phyloP scores from a whole-genome alignment of 1,140 invertebrate genomes.

The Antheraea pernyi region DNA sequence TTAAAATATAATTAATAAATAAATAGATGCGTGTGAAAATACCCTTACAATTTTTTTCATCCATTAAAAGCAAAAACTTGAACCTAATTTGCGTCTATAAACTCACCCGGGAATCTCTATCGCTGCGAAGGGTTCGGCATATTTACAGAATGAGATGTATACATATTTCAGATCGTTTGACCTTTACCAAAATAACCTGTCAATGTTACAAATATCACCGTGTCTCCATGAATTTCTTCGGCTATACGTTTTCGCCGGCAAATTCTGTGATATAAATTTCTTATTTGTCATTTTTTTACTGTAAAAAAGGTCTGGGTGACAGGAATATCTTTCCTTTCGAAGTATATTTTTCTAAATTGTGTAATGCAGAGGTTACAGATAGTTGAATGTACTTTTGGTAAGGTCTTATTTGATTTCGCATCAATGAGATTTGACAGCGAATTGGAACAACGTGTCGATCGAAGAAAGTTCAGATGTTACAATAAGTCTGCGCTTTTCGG shows the following conservation, averaged over 20 bases:
- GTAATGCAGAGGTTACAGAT: no score
- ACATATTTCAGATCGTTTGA: slow-evolving; percentile 4
- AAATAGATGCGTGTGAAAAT: no score
- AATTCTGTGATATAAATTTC: neutral
- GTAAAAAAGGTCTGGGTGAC: neutral
- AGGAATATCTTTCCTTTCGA: neutral
- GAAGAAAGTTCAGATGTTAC: no score
- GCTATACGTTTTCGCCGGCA: neutral
- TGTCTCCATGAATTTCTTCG: neutral
- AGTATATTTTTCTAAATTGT: no score
- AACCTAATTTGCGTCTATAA: neutral
- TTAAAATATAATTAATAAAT: no score
- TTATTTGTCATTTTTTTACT: neutral
- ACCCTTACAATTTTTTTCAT: neutral
- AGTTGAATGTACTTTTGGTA: no score
- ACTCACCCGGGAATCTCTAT: neutral
- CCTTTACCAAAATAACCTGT: slow-evolving; percentile 4
- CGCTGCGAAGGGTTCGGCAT: neutral
- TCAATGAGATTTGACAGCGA: no score
- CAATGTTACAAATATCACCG: slow-evolving; percentile 4
- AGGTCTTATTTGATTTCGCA: no score
- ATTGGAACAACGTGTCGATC: no score
- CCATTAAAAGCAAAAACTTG: neutral
- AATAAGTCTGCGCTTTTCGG: no score
- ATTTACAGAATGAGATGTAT: slow-evolving; percentile 1